phyloP scores from a whole-genome alignment of 2,888 invertebrate species.

The Drosophila planitibia region DNA sequence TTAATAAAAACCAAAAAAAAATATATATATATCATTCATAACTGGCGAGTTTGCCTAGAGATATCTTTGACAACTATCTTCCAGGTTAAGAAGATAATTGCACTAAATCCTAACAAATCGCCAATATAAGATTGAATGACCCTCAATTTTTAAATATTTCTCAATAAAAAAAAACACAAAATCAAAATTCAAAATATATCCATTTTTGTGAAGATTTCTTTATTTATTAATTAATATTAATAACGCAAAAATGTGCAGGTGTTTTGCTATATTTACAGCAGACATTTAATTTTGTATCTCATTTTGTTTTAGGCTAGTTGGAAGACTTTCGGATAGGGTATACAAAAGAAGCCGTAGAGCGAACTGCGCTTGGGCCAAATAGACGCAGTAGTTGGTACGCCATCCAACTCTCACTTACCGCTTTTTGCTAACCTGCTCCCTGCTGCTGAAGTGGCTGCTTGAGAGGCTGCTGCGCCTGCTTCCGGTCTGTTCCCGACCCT shows the following conservation, averaged over 20 bases:
- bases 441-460: constrained; percentile 51
- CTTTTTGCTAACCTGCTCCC: constrained; percentile 7
- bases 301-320: background rate
- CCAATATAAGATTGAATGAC: background rate
- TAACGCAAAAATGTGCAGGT: too few relatives aligned
- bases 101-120: background rate
- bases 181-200: background rate
- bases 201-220: background rate
- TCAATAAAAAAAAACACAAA: background rate
- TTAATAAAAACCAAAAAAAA: too few relatives aligned
- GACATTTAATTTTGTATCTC: background rate
- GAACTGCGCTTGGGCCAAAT: constrained; percentile 47
- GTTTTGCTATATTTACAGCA: background rate
- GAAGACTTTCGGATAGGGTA: constrained; percentile 1
- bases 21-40: background rate
- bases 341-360: constrained; percentile 9
- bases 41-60: background rate
- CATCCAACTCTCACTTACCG: constrained; percentile 2
- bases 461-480: constrained; percentile 37
- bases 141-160: background rate
- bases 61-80: background rate
- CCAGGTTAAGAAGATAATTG: background rate
- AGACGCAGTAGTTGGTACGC: constrained; percentile 23
- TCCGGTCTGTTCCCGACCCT: constrained; percentile 7
- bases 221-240: background rate